These are phyloP conservation scores for Drosophila anomelani DNA, from an alignment of 2,888 invertebrate species.

Conservation along the genomic window DNA sequence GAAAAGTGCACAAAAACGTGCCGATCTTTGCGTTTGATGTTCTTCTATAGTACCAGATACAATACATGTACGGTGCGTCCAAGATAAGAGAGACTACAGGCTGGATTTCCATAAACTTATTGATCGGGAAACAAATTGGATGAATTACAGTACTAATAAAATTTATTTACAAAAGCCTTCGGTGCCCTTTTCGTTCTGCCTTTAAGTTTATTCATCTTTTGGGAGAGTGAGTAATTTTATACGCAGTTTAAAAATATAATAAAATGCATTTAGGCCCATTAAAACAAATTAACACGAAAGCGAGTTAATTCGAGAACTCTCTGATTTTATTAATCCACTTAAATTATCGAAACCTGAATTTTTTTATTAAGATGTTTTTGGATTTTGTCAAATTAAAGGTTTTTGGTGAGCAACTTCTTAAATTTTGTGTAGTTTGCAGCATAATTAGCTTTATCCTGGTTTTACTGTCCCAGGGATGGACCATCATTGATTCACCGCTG, in stretches of 20 bases:
- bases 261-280: constrained; percentile 7
- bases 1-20: constrained; percentile 52
- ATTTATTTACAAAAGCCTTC: background rate
- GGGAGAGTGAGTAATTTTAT: background rate
- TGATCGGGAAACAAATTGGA: background rate
- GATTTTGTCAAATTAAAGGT: background rate
- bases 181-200: background rate
- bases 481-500: constrained; percentile 35
- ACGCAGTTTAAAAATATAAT: background rate
- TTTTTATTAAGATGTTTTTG: background rate
- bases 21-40: constrained; percentile 43
- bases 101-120: background rate
- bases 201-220: constrained; percentile 9
- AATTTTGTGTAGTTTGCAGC: fast-evolving
- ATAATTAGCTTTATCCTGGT: background rate
- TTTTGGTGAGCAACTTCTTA: background rate
- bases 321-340: background rate
- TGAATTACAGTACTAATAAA: background rate
- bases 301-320: background rate
- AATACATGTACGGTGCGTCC: constrained; percentile 23
- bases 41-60: constrained; percentile 32
- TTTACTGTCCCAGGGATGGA: constrained; percentile 26
- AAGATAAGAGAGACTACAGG: background rate
- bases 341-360: background rate
- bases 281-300: constrained; percentile 3